Conservation (phyloP, 2,888 invertebrate genomes). For the Rugalucina vietnamica region DNA sequence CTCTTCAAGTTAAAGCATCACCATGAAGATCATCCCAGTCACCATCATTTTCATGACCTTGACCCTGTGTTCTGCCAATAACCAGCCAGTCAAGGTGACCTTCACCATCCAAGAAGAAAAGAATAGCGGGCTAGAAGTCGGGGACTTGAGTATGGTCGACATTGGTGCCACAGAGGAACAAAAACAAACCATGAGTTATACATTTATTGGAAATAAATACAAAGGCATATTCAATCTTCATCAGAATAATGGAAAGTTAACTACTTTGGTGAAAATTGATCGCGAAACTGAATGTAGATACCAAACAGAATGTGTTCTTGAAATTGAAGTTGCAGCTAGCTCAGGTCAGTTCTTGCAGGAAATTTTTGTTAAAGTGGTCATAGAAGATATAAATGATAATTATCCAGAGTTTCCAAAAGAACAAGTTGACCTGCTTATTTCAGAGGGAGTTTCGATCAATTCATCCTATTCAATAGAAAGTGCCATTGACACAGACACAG, state of each 20-base stretch:
- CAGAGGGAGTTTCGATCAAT: conserved; percentile 48
- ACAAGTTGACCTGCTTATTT: conserved; percentile 29
- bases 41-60: conserved; percentile 30
- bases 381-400: conserved; percentile 72
- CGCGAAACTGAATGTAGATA: conserved; percentile 50
- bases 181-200: conserved; percentile 25
- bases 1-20: neutral
- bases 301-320: conserved; percentile 39
- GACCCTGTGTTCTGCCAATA: conserved; percentile 38
- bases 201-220: conserved; percentile 24
- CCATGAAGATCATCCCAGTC: conserved; percentile 40
- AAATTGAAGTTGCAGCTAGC: conserved; percentile 41
- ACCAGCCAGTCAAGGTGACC: conserved; percentile 35
- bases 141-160: conserved; percentile 34
- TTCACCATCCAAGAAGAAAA: conserved; percentile 48
- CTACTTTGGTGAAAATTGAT: conserved; percentile 53
- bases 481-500: conserved; percentile 56
- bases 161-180: conserved; percentile 33
- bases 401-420: conserved; percentile 62
- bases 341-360: conserved; percentile 46
- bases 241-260: conserved; percentile 41
- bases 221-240: conserved; percentile 49
- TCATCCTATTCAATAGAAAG: conserved; percentile 31
- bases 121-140: conserved; percentile 24
- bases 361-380: conserved; percentile 62